These are phyloP conservation scores for Heliconius hortense DNA, from an alignment of 2,888 invertebrate species.

Conservation along the genomic window DNA sequence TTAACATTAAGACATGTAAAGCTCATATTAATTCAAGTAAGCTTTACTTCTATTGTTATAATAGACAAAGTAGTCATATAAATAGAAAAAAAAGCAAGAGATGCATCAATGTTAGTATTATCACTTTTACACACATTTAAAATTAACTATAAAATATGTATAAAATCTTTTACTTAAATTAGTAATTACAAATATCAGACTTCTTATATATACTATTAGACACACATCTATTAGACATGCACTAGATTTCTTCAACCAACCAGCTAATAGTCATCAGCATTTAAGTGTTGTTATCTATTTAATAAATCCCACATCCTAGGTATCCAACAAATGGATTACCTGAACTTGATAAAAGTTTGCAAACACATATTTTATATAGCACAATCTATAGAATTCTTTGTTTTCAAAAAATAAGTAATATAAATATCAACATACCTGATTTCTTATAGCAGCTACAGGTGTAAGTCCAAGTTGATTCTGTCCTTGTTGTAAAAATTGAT, in stretches of 20 bases:
- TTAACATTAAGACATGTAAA: background rate
- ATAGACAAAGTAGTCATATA: background rate
- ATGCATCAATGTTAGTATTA: background rate
- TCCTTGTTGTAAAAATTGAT: slow-evolving; percentile 83
- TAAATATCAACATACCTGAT: slow-evolving; percentile 64
- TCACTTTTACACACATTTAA: too few species aligned
- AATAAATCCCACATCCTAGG: background rate
- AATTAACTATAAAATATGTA: too few species aligned
- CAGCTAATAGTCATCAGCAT: too few species aligned
- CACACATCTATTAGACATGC: too few species aligned
- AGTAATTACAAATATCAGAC: too few species aligned
- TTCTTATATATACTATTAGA: too few species aligned
- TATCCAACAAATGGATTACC: background rate
- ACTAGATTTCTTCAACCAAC: too few species aligned
- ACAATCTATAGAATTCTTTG: background rate
- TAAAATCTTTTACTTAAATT: too few species aligned
- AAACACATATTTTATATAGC: background rate
- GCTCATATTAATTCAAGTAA: background rate
- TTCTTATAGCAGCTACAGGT: slow-evolving; percentile 75
- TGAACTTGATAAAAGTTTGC: background rate
- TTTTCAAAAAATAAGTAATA: background rate
- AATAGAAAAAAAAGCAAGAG: background rate
- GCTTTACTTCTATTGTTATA: background rate
- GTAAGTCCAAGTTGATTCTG: slow-evolving; percentile 82
- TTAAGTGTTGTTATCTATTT: too few species aligned